Conservation (phyloP, 2,797 vertebrate genomes). For the Glossophaga mutica region DNA sequence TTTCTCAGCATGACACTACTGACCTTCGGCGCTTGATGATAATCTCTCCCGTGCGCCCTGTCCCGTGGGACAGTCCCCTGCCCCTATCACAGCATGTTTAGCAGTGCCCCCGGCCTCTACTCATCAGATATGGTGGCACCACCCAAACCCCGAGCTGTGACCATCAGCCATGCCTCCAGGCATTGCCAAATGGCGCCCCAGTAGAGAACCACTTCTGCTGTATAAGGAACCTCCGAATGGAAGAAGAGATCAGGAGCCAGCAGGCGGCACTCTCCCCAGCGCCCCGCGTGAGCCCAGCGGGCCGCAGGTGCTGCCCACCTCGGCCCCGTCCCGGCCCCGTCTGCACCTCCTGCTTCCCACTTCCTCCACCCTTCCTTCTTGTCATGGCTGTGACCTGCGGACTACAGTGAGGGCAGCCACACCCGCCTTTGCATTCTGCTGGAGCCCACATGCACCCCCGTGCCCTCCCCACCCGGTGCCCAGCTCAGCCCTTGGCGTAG, state of each 20-base stretch:
- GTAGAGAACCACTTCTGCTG: not conserved
- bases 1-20: fast-evolving
- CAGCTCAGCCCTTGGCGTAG: fast-evolving
- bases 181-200: not conserved
- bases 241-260: not conserved
- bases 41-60: fast-evolving
- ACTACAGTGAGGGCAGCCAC: fast-evolving
- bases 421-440: not conserved
- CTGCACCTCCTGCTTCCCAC: fast-evolving
- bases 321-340: fast-evolving
- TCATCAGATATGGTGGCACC: fast-evolving
- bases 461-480: not conserved
- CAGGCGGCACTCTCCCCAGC: too few species aligned
- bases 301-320: fast-evolving
- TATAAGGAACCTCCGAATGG: not conserved
- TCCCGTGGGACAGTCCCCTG: too few species aligned
- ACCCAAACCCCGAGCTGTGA: fast-evolving
- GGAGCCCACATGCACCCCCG: fast-evolving
- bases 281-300: too few species aligned
- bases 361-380: too few species aligned
- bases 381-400: too few species aligned
- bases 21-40: not conserved
- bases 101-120: fast-evolving
- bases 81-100: too few species aligned
- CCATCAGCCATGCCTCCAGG: fast-evolving